Percentiles rank a stretch among this genome's conserved stretches.
phyloP scores from a whole-genome alignment of 2,888 invertebrate species.

The Drosophila lutescens region DNA sequence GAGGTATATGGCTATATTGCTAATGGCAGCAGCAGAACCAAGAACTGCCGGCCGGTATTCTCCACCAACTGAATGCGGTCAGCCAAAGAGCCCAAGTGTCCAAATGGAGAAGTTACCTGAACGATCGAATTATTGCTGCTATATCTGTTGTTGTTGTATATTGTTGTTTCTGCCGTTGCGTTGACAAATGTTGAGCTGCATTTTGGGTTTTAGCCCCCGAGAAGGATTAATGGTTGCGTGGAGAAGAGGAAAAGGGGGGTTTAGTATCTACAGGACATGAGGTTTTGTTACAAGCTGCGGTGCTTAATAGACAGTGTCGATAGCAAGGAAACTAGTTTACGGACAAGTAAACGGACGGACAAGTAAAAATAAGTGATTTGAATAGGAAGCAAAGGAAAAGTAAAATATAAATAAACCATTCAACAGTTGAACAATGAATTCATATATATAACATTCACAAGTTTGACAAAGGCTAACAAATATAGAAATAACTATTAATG shows the following conservation, averaged over 20 bases:
- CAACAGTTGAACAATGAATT: no score
- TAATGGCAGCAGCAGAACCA: constrained; percentile 54
- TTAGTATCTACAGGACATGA: neutral
- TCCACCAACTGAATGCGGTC: constrained; percentile 39
- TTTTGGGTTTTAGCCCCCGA: neutral
- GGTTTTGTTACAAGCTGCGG: neutral
- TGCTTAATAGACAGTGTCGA: neutral
- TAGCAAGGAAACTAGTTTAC: no score
- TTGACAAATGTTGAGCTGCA: constrained; percentile 60
- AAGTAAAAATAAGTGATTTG: neutral
- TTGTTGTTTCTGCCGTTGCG: constrained; percentile 44
- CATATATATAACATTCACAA: neutral
- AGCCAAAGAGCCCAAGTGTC: constrained; percentile 55
- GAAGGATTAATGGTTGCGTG: constrained; percentile 10
- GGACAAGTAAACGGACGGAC: neutral
- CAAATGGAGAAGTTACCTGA: constrained; percentile 45
- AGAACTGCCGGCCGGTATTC: constrained; percentile 64
- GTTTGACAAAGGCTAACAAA: neutral
- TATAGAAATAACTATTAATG: no score
- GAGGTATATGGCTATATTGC: constrained; percentile 63
- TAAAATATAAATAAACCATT: neutral
- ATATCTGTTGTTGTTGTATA: neutral
- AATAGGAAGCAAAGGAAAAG: neutral
- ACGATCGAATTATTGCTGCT: constrained; percentile 47
- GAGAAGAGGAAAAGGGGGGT: neutral